Evolutionary conservation across 2,113 vertebrate species (phyloP), one percentile per base, ranked within the genome.

Genomic region (Raja brachyura): DNA sequence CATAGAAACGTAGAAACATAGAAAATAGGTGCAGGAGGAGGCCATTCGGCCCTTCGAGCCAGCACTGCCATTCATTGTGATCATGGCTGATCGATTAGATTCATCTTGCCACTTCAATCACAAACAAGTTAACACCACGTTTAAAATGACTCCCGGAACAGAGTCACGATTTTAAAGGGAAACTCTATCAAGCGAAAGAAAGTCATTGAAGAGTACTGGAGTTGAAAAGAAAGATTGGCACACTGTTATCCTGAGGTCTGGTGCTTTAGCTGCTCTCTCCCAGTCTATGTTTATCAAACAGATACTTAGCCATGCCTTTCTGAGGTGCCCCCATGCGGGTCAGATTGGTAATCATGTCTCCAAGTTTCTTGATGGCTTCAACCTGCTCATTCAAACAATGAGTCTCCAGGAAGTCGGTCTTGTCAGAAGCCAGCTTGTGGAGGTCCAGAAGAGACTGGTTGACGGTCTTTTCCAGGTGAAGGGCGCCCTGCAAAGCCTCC

Each of bases 221-320:
- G 9, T 0, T 61, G 11, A 28, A 63, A 63, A 0, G 54, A 11
- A n/a, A 61, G n/a, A 0, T 22, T 0, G 5, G 83, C 56, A 86
- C 83, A 85, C 28, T n/a, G 59, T 16, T 86, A 6, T 63, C 28
- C 28, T 73, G 70, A 31, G 10, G 22, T 25, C 2, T 85, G 83
- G 4, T 18, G 5, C 63, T 56, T 59, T 63, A 63, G 28, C 83
- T 88, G 83, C 56, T 73, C 7, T 92, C 94, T 0, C 94, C 94
- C 90, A 96, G 94, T 3, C 94, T 96, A 66, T 95, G 95, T 81
- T 93, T 94, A 68, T 94, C 93, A 9, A 96, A 96, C 31, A 96
- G 95, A 28, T 96, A 96, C 85, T 96, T 95, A 7, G 95, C 95
- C 94, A 96, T 90, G 14, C 94, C 94, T 0, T 93, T 93, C 73